phyloP scores from a whole-genome alignment of 2,113 vertebrate genomes.

The Eurypyga helias region DNA sequence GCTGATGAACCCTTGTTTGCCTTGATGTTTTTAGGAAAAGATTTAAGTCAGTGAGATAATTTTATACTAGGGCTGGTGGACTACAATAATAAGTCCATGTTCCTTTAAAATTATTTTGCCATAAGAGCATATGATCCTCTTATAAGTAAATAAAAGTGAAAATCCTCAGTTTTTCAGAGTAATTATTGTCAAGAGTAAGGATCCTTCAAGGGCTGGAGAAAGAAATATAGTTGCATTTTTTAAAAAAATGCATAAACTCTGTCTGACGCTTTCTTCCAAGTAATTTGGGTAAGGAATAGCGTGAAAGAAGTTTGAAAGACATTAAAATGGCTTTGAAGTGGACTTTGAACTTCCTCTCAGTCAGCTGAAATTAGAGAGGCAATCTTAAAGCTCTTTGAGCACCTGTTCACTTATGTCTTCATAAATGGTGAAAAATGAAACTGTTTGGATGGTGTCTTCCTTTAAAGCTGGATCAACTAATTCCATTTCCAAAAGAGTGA shows the following conservation, averaged over 20 bases:
- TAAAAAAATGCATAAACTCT: background rate
- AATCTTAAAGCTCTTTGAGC: constrained; percentile 4
- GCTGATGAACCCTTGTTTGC: background rate
- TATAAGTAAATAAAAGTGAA: background rate
- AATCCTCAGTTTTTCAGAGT: background rate
- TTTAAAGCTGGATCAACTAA: background rate
- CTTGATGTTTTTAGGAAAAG: background rate
- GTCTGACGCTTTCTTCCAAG: background rate
- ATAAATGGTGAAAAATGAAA: background rate
- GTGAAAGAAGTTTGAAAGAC: background rate
- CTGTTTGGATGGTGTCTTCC: background rate
- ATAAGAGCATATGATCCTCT: background rate
- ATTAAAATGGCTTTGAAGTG: background rate
- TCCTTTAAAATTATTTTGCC: background rate
- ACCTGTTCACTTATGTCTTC: background rate
- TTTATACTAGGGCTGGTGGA: background rate
- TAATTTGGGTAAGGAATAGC: background rate
- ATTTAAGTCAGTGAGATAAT: background rate
- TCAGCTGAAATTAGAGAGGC: background rate
- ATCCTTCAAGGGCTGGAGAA: background rate
- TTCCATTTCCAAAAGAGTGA: background rate
- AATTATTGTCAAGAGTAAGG: background rate
- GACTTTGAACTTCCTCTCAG: background rate
- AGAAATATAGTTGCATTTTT: background rate
- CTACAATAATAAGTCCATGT: background rate